Evolutionary conservation across 1,140 invertebrate species (phyloP), one percentile per base, ranked within the genome.

Genomic region (Drosophila pandora): DNA sequence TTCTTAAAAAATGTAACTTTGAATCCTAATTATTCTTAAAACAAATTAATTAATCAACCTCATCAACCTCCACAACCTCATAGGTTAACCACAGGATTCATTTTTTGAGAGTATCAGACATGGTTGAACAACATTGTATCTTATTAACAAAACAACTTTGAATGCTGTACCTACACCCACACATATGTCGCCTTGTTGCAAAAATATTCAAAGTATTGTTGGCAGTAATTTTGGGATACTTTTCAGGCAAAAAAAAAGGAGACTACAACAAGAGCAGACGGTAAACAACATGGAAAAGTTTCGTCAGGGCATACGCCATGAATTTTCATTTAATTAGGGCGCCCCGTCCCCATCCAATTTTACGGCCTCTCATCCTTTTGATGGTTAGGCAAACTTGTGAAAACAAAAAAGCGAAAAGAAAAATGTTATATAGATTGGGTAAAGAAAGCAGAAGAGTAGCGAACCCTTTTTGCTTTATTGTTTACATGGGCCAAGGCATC

Each of bases 291-390:
- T 68, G 72, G 62, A 87, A 88, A 88, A 77, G 71, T 87, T 87
- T 88, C 56, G 45, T 73, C 56, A 55, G 59, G 69, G 65, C 74
- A 76, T 88, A 83, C 79, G 83, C 83, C 79, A 87, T 87, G 83
- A 87, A 88, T 87, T 87, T 87, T 87, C 83, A 87, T 87, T 87
- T 87, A 87, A 87, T 87, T 87, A 87, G 83, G 79, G 70, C 73
- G 75, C 48, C 22, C 10, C 32, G 25, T 59, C 13, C 43, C 10
- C 30, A 6, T 9, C 25, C 52, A 53, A 55, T 48, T 22, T 68
- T 48, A 47, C 59, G 37, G 41, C 39, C 50, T 39, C 73, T 77
- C 75, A 69, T 72, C 67, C 70, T 57, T 88, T 79, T 79, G 76
- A 88, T 87, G 83, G 83, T 76, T 76, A 65, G 54, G 61, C 76